Base-by-base conservation (phyloP, 2,888 invertebrate genomes). In the Drosophila setosimentum region DNA sequence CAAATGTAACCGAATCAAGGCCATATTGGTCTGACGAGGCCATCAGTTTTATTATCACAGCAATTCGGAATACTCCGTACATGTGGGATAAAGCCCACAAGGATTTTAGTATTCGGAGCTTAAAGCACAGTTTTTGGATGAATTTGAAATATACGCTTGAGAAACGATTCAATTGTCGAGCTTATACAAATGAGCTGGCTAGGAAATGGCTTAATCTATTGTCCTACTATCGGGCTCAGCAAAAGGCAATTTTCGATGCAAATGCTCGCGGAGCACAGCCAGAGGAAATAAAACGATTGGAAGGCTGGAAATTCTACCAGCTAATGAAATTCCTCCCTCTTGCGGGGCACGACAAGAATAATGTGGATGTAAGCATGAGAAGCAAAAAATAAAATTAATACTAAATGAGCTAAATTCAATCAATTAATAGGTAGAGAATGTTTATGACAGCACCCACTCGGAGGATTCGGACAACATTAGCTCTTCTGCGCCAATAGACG, bases 21-120 rank as follows among this genome's bases (percentile, higher is more conserved):
- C 78, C 72, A 27, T 78, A 72, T 64, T 78, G 78, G 78, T 72
- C 78, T 0, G 78, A 78, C 11, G 68, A 78, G 4, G 68, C 76
- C 35, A 78, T 78, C 42, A 58, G 30, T 54, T 78, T 78, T 30
- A 42, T 78, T 10, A 68, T 78, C 10, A 66, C 72, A 32, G 72
- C 78, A 40, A 78, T 78, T 50, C 78, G 78, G 0, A 78, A 78
- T 27, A 78, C 78, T 3, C 78, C 78, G 0, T 78, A 78, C 21
- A 78, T 78, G 78, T 78, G 78, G 78, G 78, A 78, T 29, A 78
- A 78, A 37, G 68, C 66, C 10, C 72, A 78, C 40, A 78, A 78
- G 21, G 76, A 78, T 50, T 76, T 72, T 21, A 72, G 78, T 58
- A 78, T 78, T 27, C 72, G 78, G 0, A 76, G 75, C 45, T 61